Percentiles rank a stretch among this genome's conserved stretches.
Evolutionary conservation across 1,140 invertebrate genomes (phyloP).

Genomic region (Cyclina sinensis): DNA sequence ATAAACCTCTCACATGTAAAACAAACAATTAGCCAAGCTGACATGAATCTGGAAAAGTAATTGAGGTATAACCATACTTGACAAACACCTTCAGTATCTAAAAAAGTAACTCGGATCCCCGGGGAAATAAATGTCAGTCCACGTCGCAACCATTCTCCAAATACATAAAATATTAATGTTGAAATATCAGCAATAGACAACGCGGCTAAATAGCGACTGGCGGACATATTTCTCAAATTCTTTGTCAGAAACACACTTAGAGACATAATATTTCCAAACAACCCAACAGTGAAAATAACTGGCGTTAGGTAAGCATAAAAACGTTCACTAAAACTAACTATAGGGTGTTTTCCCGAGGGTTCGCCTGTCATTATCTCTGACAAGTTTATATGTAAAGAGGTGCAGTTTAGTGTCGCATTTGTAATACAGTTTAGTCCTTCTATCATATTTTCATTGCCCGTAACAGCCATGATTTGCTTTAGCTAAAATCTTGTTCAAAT

Average conservation of each 20-base stretch:
- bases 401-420: neutral
- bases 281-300: slow-evolving; percentile 74
- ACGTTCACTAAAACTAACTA: neutral
- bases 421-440: neutral
- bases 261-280: slow-evolving; percentile 78
- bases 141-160: slow-evolving; percentile 75
- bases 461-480: too few species aligned
- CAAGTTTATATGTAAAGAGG: neutral
- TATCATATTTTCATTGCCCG: neutral
- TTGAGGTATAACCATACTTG: slow-evolving; percentile 76
- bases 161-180: slow-evolving; percentile 74
- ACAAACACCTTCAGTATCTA: slow-evolving; percentile 77
- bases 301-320: slow-evolving; percentile 62
- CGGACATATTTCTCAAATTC: slow-evolving; percentile 79
- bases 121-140: slow-evolving; percentile 65
- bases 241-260: slow-evolving; percentile 80
- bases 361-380: slow-evolving; percentile 1
- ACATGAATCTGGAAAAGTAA: slow-evolving; percentile 80
- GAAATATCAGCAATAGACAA: slow-evolving; percentile 74
- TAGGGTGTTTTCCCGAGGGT: neutral
- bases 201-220: slow-evolving; percentile 76
- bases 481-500: too few species aligned
- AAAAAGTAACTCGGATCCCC: slow-evolving; percentile 44
- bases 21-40: slow-evolving; percentile 81
- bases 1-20: slow-evolving; percentile 83